These are phyloP conservation scores for Bradynema listronoti DNA, from an alignment of 1,140 invertebrate genomes.

Conservation along the genomic window DNA sequence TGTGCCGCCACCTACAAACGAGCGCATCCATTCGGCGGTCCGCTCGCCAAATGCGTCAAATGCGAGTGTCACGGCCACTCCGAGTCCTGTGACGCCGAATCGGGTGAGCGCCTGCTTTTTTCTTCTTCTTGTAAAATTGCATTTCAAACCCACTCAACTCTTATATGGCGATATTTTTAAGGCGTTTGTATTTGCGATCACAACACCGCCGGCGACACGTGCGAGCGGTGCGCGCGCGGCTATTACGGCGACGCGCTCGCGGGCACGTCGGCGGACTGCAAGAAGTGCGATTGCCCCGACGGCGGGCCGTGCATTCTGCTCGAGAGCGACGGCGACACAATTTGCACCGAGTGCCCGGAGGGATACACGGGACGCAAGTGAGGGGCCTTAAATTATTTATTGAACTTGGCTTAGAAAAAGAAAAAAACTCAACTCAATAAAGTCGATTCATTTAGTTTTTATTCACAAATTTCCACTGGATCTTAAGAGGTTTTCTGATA, in stretches of 20 bases:
- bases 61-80: conserved; percentile 93
- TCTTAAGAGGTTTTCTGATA: conserved; percentile 18
- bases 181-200: conserved; percentile 66
- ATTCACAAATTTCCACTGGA: too few relatives aligned
- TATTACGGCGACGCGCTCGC: conserved; percentile 88
- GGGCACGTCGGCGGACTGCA: conserved; percentile 80
- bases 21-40: conserved; percentile 77
- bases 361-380: conserved; percentile 67
- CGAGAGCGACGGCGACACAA: conserved; percentile 71
- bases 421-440: too few relatives aligned
- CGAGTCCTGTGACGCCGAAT: conserved; percentile 86
- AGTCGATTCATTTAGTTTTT: too few relatives aligned
- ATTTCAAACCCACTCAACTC: too few relatives aligned
- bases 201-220: conserved; percentile 88
- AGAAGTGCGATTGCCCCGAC: conserved; percentile 83
- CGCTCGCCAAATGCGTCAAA: conserved; percentile 82
- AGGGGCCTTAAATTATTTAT: too few relatives aligned
- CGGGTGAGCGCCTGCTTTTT: too few relatives aligned
- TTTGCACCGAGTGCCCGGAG: conserved; percentile 84
- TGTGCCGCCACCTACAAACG: conserved; percentile 87
- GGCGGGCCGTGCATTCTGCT: conserved; percentile 77
- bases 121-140: too few relatives aligned
- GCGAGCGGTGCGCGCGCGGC: conserved; percentile 81
- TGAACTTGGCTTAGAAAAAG: too few relatives aligned
- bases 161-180: too few relatives aligned